Conservation (phyloP, 2,113 vertebrate genomes). For the Poecilia latipinna region DNA sequence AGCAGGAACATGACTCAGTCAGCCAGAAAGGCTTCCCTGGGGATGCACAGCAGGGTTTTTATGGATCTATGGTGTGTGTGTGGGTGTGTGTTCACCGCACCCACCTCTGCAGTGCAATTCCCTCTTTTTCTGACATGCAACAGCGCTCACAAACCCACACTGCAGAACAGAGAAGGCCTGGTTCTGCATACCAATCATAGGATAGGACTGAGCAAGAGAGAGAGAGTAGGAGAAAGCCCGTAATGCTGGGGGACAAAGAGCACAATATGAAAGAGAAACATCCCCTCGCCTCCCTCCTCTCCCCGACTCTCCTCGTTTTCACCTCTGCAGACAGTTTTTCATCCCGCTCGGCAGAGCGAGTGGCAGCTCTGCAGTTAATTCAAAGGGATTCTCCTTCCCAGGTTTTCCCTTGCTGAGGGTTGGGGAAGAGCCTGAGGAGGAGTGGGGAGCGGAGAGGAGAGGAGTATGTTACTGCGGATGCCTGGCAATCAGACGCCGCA, state of each 20-base stretch:
- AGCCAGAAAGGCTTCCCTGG: conserved; percentile 61
- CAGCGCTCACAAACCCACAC: conserved; percentile 75
- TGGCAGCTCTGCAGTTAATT: conserved; percentile 50
- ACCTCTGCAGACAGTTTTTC: conserved; percentile 61
- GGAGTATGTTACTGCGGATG: conserved; percentile 31
- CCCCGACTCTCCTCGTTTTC: conserved; percentile 34
- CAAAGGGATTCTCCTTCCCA: conserved; percentile 73
- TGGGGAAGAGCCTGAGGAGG: not conserved
- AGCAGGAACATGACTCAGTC: conserved; percentile 34
- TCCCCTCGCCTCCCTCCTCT: conserved; percentile 11
- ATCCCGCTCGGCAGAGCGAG: conserved; percentile 25
- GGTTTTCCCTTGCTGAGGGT: conserved; percentile 61
- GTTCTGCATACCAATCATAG: conserved; percentile 77
- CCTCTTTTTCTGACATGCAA: conserved; percentile 63
- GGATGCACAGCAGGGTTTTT: conserved; percentile 38
- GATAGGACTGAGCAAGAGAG: not conserved
- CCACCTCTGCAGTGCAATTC: conserved; percentile 73
- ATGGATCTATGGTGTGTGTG: conserved; percentile 7
- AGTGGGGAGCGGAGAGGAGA: not conserved
- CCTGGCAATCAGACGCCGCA: conserved; percentile 37
- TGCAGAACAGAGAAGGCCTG: conserved; percentile 76
- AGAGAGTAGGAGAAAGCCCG: conserved; percentile 2
- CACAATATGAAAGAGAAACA: conserved; percentile 35
- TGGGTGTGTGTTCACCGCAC: conserved; percentile 31
- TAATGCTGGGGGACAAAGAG: conserved; percentile 13